These are phyloP conservation scores for Lepus timidus DNA, from an alignment of 2,113 vertebrate species.

Conservation along the genomic window DNA sequence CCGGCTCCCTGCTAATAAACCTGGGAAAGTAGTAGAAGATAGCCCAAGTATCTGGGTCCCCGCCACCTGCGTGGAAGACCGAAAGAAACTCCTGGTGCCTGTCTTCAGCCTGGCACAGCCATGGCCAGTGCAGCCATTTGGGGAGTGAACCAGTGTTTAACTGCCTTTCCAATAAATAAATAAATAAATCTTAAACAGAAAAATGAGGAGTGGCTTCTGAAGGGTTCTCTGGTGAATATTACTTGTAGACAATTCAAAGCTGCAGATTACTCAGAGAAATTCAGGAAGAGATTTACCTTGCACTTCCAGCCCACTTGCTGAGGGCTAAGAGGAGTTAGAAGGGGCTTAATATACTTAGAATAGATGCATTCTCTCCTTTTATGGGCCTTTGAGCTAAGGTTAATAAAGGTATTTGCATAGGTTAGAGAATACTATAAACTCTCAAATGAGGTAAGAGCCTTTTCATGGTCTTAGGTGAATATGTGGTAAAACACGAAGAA, in stretches of 20 bases:
- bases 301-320: conserved; percentile 29
- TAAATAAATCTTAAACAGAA: no score
- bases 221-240: conserved; percentile 21
- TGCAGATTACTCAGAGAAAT: conserved; percentile 60
- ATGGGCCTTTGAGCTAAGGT: conserved; percentile 26
- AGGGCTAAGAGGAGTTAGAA: conserved; percentile 24
- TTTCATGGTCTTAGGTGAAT: conserved; percentile 40
- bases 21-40: no score
- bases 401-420: conserved; percentile 10
- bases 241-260: conserved; percentile 17
- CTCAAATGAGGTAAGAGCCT: conserved; percentile 44
- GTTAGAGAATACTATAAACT: conserved; percentile 59
- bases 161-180: no score
- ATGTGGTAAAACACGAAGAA: conserved; percentile 55
- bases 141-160: no score
- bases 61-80: no score
- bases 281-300: conserved; percentile 57
- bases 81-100: no score
- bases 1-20: no score
- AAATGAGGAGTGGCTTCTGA: conserved; percentile 17
- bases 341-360: conserved; percentile 3
- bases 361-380: conserved; percentile 49
- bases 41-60: no score
- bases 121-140: no score
- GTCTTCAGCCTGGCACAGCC: no score